These are phyloP conservation scores for Tinea pellionella DNA, from an alignment of 2,888 invertebrate species.

Conservation along the genomic window DNA sequence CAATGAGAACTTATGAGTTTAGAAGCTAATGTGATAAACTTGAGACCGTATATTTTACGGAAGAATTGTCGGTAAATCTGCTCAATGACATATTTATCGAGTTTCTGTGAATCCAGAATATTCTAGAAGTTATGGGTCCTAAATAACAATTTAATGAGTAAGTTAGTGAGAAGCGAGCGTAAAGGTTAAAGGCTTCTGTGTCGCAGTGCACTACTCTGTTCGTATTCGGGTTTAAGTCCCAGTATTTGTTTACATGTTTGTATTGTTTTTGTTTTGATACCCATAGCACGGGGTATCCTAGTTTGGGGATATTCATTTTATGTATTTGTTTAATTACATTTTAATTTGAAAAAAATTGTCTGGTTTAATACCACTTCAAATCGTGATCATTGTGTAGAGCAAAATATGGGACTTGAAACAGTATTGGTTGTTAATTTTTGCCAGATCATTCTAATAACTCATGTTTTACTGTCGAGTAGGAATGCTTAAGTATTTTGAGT, in stretches of 20 bases:
- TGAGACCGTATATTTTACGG: slow-evolving; percentile 19
- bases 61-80: slow-evolving; percentile 26
- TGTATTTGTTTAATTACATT: too few relatives aligned
- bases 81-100: slow-evolving; percentile 34
- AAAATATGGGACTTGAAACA: too few relatives aligned
- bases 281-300: too few relatives aligned
- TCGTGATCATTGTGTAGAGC: too few relatives aligned
- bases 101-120: slow-evolving; percentile 24
- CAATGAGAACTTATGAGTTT: slow-evolving; percentile 6
- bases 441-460: too few relatives aligned
- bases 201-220: too few relatives aligned
- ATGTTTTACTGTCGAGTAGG: not conserved
- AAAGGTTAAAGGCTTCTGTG: not conserved
- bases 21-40: slow-evolving; percentile 5
- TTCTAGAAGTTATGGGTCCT: slow-evolving; percentile 14
- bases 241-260: too few relatives aligned
- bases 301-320: too few relatives aligned
- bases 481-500: not conserved
- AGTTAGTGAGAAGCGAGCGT: not conserved
- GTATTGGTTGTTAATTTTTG: too few relatives aligned
- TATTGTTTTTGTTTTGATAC: too few relatives aligned
- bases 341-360: not conserved
- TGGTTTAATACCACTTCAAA: not conserved
- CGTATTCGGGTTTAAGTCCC: too few relatives aligned
- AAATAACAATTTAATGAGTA: not conserved